Conservation (phyloP, 37 sponge, comb jelly and placozoan genomes). For the Crambe crambe region DNA sequence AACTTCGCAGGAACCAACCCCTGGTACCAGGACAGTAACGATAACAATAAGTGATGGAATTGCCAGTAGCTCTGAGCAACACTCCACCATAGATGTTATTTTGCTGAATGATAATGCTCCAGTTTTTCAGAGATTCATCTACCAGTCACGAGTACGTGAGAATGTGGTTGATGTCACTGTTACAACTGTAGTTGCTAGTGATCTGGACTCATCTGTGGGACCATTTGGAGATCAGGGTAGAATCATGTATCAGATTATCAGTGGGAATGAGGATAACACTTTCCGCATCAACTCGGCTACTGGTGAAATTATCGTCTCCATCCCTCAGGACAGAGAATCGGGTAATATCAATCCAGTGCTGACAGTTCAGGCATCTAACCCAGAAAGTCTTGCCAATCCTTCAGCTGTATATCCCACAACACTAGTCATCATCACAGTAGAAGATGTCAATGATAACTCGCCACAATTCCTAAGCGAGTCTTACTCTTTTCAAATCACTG, state of each 20-base stretch:
- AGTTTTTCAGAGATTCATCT: constrained; percentile 24
- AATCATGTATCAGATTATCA: constrained; percentile 36
- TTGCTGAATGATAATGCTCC: constrained; percentile 75
- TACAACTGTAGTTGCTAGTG: constrained; percentile 40
- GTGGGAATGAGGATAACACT: constrained; percentile 52
- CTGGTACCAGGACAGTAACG: constrained; percentile 35
- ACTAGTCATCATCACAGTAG: constrained; percentile 21
- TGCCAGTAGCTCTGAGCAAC: constrained; percentile 12
- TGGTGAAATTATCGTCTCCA: constrained; percentile 49
- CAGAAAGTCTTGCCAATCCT: constrained; percentile 15
- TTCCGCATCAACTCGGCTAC: constrained; percentile 35
- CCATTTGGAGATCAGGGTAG: constrained; percentile 55
- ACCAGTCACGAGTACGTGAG: constrained; percentile 24
- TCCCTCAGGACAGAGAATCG: constrained; percentile 59
- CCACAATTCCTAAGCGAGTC: constrained; percentile 50
- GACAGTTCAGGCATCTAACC: constrained; percentile 52
- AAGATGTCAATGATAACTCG: constrained; percentile 66
- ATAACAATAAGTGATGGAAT: constrained; percentile 58
- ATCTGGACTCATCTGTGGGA: constrained; percentile 54
- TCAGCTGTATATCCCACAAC: constrained; percentile 8
- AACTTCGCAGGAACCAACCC: constrained; percentile 43
- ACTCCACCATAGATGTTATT: constrained; percentile 25
- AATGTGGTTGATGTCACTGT: constrained; percentile 24
- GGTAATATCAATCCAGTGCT: constrained; percentile 9
- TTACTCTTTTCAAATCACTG: constrained; percentile 26